Evolutionary conservation across 2,888 invertebrate genomes (phyloP).

Genomic region (Platycheirus albimanus): DNA sequence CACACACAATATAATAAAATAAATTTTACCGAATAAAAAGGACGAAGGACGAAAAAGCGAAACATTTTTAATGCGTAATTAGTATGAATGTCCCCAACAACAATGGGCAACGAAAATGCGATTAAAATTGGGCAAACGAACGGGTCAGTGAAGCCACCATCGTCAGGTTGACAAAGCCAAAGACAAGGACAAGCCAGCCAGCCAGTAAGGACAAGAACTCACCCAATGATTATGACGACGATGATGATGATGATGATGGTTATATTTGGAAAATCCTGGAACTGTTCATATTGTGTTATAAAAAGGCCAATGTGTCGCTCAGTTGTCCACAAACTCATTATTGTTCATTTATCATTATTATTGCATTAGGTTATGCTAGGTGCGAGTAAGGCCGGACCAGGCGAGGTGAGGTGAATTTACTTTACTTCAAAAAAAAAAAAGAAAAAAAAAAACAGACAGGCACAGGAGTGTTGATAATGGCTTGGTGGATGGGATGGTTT

Average conservation of each 20-base stretch:
- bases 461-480: constrained; percentile 34
- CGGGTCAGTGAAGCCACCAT: constrained; percentile 34
- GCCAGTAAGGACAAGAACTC: constrained; percentile 1
- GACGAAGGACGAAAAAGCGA: constrained; percentile 28
- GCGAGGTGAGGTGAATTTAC: constrained; percentile 1
- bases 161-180: neutral
- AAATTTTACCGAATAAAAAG: constrained; percentile 36
- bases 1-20: constrained; percentile 33
- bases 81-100: constrained; percentile 68
- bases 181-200: constrained; percentile 4
- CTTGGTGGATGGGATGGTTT: constrained; percentile 12
- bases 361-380: constrained; percentile 62
- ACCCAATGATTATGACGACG: neutral
- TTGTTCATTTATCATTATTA: constrained; percentile 74
- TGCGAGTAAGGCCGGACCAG: no score
- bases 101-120: constrained; percentile 70
- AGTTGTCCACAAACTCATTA: constrained; percentile 73
- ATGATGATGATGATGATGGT: constrained; percentile 10
- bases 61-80: constrained; percentile 73
- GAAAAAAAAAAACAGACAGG: neutral
- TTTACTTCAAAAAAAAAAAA: no score
- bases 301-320: constrained; percentile 73
- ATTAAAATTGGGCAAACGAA: constrained; percentile 66
- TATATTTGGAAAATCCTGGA: constrained; percentile 41
- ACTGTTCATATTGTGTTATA: constrained; percentile 62